Evolutionary conservation across 2,113 vertebrate genomes (phyloP), one percentile per base, ranked within the genome.

Genomic region (Lycaon pictus): DNA sequence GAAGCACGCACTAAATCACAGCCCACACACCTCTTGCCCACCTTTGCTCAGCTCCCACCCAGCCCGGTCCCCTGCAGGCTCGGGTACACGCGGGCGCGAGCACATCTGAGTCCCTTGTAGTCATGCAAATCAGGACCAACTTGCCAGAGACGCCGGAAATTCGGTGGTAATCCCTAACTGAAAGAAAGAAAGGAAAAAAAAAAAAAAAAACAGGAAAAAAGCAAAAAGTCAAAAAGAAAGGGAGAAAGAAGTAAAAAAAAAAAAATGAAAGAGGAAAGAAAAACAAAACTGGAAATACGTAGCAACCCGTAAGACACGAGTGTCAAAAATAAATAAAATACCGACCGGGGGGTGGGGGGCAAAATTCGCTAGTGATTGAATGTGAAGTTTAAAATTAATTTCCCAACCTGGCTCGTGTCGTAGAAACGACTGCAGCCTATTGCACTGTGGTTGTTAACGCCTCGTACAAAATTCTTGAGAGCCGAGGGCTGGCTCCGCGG

Each of bases 391-490:
- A 48, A 85, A 86, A 83, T 95, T 65, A 86, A 32, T 79, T 86
- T 71, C 37, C 12, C 9, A 80, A 25, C 8, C 29, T 20, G 4
- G 43, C n/a, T 76, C 37, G 48, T 77, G 53, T 53, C 3, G 9
- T 58, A 55, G 88, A 88, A 89, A 35, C 53, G 72, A n/a, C 43
- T 72, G 58, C 80, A 55, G 16, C n/a, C 29, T 53, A 37, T 67
- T 25, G 60, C 67, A 37, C 16, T 60, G 35, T 29, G n/a, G 71
- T 12, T 16, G 95, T 88, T 93, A 92, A 96, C 95, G 97, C 83
- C 86, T 97, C 71, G 55, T 86, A 95, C 97, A 98, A 98, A 98
- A 97, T 97, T 98, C 97, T 97, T 86, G 60, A 89, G 96, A 97
- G 94, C 85, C 96, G 97, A 97, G 96, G 83, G 23, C 90, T 35